Conservation (phyloP, 1,140 invertebrate species). For the Aphelinus atriplicis region DNA sequence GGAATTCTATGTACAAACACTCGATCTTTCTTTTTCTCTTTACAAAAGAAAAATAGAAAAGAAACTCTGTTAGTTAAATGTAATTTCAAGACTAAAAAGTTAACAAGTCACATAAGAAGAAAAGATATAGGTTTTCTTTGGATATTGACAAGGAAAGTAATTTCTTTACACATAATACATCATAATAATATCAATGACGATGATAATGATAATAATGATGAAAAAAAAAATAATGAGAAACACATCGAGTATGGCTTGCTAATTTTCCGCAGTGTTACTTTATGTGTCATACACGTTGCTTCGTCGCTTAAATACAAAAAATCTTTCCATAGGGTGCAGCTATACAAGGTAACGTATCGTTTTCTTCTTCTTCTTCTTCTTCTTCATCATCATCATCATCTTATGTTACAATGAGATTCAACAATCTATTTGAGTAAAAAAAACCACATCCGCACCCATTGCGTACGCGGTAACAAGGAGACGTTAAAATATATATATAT, state of each 20-base stretch:
- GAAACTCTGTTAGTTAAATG: slow-evolving; percentile 24
- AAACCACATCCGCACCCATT: slow-evolving; percentile 55
- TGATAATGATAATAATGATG: slow-evolving; percentile 35
- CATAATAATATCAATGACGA: slow-evolving; percentile 26
- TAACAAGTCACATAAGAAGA: slow-evolving; percentile 32
- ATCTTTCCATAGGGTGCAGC: slow-evolving; percentile 52
- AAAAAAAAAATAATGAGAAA: slow-evolving; percentile 46
- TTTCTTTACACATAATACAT: slow-evolving; percentile 27
- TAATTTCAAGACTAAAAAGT: slow-evolving; percentile 30
- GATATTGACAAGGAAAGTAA: slow-evolving; percentile 38
- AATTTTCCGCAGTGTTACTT: slow-evolving; percentile 51
- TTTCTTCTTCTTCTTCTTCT: slow-evolving; percentile 25
- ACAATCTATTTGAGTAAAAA: slow-evolving; percentile 63
- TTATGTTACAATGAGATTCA: slow-evolving; percentile 65
- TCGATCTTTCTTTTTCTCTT: slow-evolving; percentile 16
- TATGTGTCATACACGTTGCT: slow-evolving; percentile 48
- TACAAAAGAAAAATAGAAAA: slow-evolving; percentile 30
- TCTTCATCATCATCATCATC: slow-evolving; percentile 26
- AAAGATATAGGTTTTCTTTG: slow-evolving; percentile 32
- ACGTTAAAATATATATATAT: slow-evolving; percentile 59
- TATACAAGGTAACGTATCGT: slow-evolving; percentile 60
- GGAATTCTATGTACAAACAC: slow-evolving; percentile 35
- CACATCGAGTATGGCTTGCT: slow-evolving; percentile 53
- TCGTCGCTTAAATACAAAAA: slow-evolving; percentile 58
- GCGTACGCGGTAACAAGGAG: slow-evolving; percentile 61